Evolutionary conservation across 2,888 invertebrate species (phyloP), one percentile per base, ranked within the genome.

Genomic region (Acholoe squamosa): DNA sequence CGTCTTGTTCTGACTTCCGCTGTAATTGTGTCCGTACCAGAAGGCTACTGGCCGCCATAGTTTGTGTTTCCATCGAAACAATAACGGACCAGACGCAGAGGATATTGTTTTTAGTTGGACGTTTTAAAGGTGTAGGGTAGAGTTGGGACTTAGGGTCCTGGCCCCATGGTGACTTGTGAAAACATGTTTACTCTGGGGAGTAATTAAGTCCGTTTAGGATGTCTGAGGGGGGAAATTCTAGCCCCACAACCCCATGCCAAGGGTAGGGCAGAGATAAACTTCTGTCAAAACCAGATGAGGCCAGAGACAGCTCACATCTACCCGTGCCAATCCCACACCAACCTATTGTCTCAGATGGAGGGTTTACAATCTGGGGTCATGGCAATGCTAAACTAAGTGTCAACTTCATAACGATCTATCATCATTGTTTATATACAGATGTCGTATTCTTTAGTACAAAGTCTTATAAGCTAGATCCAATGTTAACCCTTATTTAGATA

Each of bases 191-290:
- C 76, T n/a, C 31, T 76, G 76, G 28, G 28, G 16, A 31, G 31
- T 76, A 76, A 76, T 76, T 76, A 76, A 76, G 76, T 28, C 76
- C 76, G 76, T 25, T 76, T 76, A 76, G 76, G 25, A 31, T 76
- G 76, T 76, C 31, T 10, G 5, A 1, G 5, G 14, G 5, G 25
- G 31, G 76, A 31, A 76, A 76, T 31, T 25, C 31, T n/a, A 76
- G 76, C 16, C 76, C 22, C 14, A 43, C 5, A 43, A 43, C 43
- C 10, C 43, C 43, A 43, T 43, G 43, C 43, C 43, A 43, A 43
- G 43, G 3, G 43, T 43, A 43, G 43, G 43, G 10, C 5, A 10
- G 43, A 43, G 43, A 43, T 43, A 43, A 43, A 43, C 43, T 10
- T 43, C 43, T 43, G 43, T 43, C 43, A 43, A 10, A 43, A 43